Base-by-base conservation (phyloP, 2,113 vertebrate genomes). In the Indri indri region DNA sequence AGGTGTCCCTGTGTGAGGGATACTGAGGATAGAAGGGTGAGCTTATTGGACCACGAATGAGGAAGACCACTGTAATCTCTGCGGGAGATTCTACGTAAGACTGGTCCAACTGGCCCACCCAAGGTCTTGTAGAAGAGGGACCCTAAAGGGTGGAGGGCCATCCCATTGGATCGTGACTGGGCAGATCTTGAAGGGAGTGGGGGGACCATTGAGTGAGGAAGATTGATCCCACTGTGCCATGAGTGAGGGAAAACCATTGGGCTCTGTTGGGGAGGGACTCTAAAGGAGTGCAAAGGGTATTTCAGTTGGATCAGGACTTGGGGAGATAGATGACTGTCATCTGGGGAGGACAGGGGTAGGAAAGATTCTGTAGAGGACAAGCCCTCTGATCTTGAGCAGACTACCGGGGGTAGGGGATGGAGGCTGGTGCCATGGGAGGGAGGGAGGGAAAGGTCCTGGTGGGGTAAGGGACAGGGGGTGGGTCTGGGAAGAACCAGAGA, bases 371-470 rank as follows among this genome's bases (percentile, higher is more conserved):
- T 83, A 50, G 18, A 66, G 61, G 4, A 37, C 71, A 95, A 50
- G 34, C 22, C 37, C 77, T 97, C 45, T 93, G 25, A 61, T 37
- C 89, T 91, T 91, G 74, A 81, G 50, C 73, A 76, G 57, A 92
- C 80, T 65, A 84, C 3, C 18, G 9, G 22, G 23, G 13, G 20
- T 76, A 47, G 42, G 17, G 18, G 5, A 5, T 88, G 82, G 82
- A 90, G 20, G 37, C 70, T 93, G 83, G 65, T 86, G 66, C 68
- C 47, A 47, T 90, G 52, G 45, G 27, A 94, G 42, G 40, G 27
- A 92, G 42, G 47, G 71, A 94, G 37, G 37, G 42, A 76, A 88
- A 86, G 34, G 18, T 83, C 45, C 23, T 84, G 45, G 50, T 93
- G 9, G 30, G 17, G 18, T 76, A 88, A 74, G 59, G 47, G n/a